These are phyloP conservation scores for Carettochelys insculpta DNA, from an alignment of 2,113 vertebrate species.

Conservation along the genomic window DNA sequence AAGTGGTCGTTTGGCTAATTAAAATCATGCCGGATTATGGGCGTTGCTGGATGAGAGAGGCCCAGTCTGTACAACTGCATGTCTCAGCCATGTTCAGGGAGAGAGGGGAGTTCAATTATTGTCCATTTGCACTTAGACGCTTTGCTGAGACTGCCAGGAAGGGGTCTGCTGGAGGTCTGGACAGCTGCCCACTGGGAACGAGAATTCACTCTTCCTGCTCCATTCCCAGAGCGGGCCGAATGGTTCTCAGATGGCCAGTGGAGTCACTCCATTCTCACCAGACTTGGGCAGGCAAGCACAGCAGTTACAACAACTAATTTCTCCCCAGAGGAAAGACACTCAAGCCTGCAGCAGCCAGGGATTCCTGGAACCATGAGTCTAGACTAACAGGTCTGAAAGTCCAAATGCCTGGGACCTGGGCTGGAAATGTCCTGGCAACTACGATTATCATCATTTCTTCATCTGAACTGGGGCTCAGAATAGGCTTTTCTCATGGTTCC, in stretches of 20 bases:
- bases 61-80: not conserved
- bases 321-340: not conserved
- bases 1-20: no score
- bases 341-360: not conserved
- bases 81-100: not conserved
- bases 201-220: not conserved
- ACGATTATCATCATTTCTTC: not conserved
- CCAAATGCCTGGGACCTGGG: not conserved
- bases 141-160: not conserved
- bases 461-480: not conserved
- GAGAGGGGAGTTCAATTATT: not conserved
- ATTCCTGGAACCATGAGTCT: no score
- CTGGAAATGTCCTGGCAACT: not conserved
- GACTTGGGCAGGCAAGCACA: not conserved
- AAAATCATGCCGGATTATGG: no score
- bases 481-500: not conserved
- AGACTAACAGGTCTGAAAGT: not conserved
- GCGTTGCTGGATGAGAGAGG: no score
- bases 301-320: not conserved
- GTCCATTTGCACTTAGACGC: not conserved
- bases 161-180: no score
- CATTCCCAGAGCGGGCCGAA: not conserved
- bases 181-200: not conserved
- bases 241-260: not conserved
- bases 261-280: not conserved